These are phyloP conservation scores for Spongilla lacustris DNA, from an alignment of 37 sponge, comb jelly and placozoan genomes.

Conservation along the genomic window DNA sequence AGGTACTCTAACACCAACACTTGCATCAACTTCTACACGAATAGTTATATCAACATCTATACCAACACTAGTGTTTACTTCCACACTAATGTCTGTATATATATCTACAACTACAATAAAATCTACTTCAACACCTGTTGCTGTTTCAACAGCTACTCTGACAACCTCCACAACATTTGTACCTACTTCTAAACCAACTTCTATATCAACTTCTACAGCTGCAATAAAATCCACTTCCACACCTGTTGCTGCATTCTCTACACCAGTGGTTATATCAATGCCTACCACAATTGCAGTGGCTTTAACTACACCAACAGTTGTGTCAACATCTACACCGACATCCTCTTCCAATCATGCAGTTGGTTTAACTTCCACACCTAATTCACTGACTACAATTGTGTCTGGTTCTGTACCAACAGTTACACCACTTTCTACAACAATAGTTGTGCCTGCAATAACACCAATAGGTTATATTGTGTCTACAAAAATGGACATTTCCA, in stretches of 20 bases:
- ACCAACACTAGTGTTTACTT: background rate
- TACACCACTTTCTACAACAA: background rate
- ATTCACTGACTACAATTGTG: background rate
- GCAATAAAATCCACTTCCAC: too few species aligned
- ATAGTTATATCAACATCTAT: background rate
- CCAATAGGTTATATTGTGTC: background rate
- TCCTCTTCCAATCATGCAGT: too few species aligned
- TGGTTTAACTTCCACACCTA: too few species aligned
- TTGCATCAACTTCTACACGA: background rate
- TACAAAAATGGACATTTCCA: background rate
- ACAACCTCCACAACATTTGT: too few species aligned
- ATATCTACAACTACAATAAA: background rate
- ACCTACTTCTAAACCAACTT: too few species aligned
- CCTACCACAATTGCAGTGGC: too few species aligned
- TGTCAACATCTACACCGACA: too few species aligned
- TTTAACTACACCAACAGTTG: too few species aligned
- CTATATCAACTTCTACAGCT: too few species aligned
- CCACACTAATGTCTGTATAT: background rate
- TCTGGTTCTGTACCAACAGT: background rate
- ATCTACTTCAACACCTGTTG: background rate
- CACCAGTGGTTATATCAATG: too few species aligned
- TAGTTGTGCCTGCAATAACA: background rate
- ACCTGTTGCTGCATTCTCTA: too few species aligned
- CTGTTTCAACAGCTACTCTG: background rate
- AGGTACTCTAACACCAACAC: background rate